These are phyloP conservation scores for Zele albiditarsus DNA, from an alignment of 2,888 invertebrate species.

Conservation along the genomic window DNA sequence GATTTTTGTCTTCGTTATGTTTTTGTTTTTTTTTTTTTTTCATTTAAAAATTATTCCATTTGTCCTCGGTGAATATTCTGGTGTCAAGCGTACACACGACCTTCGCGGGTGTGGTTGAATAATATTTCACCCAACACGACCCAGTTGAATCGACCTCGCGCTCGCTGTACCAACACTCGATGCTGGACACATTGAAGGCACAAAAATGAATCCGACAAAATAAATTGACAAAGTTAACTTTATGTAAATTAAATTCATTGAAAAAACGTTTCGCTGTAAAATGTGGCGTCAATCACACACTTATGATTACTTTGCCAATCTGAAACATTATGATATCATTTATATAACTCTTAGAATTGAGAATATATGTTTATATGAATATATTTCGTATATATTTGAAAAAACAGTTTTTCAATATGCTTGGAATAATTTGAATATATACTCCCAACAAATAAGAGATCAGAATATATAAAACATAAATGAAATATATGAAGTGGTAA, in stretches of 20 bases:
- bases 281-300: too few species aligned
- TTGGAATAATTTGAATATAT: too few species aligned
- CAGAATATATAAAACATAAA: too few species aligned
- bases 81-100: constrained; percentile 8
- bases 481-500: too few species aligned
- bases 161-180: background rate
- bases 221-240: background rate
- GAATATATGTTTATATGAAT: too few species aligned
- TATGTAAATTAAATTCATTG: background rate
- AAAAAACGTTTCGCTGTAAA: background rate
- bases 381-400: too few species aligned
- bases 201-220: background rate
- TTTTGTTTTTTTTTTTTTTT: background rate
- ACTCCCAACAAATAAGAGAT: too few species aligned
- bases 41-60: background rate
- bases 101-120: constrained; percentile 2
- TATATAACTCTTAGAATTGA: too few species aligned
- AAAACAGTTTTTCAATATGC: too few species aligned
- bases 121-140: constrained; percentile 24
- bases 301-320: too few species aligned
- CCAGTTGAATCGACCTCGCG: constrained; percentile 19
- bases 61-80: constrained; percentile 4
- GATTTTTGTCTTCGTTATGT: too few species aligned
- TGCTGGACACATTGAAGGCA: background rate
- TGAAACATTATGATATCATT: too few species aligned